Conservation (phyloP, 2,797 vertebrate genomes). For the Phataginus tricuspis region DNA sequence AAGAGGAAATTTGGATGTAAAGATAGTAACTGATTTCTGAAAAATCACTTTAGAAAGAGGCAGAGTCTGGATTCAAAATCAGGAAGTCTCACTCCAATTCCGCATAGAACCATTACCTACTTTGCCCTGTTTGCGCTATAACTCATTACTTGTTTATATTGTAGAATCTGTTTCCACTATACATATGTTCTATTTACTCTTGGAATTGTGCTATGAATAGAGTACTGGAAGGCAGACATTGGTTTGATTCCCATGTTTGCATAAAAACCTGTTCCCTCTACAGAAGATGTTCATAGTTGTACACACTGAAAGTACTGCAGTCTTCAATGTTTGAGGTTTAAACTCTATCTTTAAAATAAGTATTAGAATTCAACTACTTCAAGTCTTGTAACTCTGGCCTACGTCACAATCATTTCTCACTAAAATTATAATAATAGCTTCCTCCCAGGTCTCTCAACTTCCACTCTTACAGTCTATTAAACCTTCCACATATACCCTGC, state of each 20-base stretch:
- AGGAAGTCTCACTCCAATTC: background rate
- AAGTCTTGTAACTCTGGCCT: background rate
- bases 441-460: background rate
- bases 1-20: background rate
- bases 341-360: background rate
- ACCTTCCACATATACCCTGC: background rate
- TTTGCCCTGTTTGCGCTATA: background rate
- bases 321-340: background rate
- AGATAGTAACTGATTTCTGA: background rate
- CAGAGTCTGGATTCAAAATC: background rate
- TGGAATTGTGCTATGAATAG: background rate
- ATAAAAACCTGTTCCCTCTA: background rate
- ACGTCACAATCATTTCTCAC: background rate
- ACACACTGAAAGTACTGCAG: background rate
- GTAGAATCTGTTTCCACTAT: background rate
- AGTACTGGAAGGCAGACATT: background rate
- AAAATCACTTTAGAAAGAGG: background rate
- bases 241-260: no score
- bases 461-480: background rate
- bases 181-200: no score
- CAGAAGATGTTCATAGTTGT: background rate
- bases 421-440: background rate
- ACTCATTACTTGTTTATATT: background rate
- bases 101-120: background rate
- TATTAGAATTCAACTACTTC: background rate